Evolutionary conservation across 2,797 vertebrate species (phyloP).

Genomic region (Arctocebus calabarensis): DNA sequence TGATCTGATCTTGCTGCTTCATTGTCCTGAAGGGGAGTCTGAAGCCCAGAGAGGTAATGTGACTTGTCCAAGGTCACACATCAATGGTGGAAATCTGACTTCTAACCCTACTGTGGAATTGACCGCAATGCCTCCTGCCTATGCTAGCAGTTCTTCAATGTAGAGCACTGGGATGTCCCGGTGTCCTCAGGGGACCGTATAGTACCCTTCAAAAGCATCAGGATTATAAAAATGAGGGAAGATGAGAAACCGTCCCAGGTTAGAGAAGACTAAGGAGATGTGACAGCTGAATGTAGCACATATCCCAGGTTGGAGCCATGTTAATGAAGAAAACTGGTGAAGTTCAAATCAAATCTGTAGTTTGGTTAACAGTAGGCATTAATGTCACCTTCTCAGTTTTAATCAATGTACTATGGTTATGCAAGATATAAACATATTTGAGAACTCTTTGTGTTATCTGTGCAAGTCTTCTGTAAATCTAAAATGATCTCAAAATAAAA

Average conservation of each 20-base stretch:
- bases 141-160: not conserved
- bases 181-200: not conserved
- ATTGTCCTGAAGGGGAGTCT: not conserved
- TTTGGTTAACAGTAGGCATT: not conserved
- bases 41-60: not conserved
- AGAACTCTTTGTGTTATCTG: not conserved
- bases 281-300: not conserved
- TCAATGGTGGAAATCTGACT: not conserved
- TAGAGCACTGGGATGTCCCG: not conserved
- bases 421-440: not conserved
- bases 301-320: not conserved
- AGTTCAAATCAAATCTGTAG: not conserved
- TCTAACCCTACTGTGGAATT: not conserved
- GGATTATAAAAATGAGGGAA: not conserved
- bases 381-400: not conserved
- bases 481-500: not conserved
- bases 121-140: not conserved
- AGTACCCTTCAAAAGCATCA: not conserved
- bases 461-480: not conserved
- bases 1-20: not conserved
- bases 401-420: rapidly evolving
- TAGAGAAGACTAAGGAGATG: not conserved
- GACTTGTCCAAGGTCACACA: not conserved
- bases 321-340: not conserved
- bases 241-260: not conserved